Evolutionary conservation across 2,797 vertebrate genomes (phyloP), one percentile per base, ranked within the genome.

Genomic region (Loris lydekkerianus): DNA sequence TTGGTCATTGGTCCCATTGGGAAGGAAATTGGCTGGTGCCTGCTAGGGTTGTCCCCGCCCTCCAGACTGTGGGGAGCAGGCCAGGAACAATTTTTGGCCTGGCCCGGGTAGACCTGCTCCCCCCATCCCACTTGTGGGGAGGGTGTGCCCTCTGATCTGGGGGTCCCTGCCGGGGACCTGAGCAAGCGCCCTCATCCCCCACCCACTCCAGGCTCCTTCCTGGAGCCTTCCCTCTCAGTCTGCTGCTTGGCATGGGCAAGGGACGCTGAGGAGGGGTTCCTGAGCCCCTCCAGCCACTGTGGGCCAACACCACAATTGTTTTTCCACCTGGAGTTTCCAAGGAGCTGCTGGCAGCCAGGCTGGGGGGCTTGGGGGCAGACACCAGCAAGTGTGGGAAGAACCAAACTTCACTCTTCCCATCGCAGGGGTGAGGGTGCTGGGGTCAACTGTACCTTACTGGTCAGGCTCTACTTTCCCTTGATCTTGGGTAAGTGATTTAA

Each of bases 311-410:
- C 37, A 63, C 73, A 78, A 80, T 89, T 86, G 75, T 92, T 96
- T 97, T 96, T 95, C 92, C 65, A 83, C 96, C 92, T 69, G 76
- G 58, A 58, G 21, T 61, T 56, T 94, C 77, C 88, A 95, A 94
- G 77, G 40, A 78, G 60, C 43, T 49, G 46, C 77, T 87, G 81
- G 77, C 88, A 92, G 95, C 78, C 69, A 61, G 70, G 34, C 56
- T 9, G 61, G 69, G 80, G 21, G 18, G 1, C 65, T 31, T 21
- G 77, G 77, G 56, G 31, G 4, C 40, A 40, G 78, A 23, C 0
- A 0, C 29, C 53, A 49, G 89, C 0, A 1, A 77, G 49, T 1
- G 0, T 25, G 27, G 10, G 60, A 67, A 56, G 76, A 72, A 0
- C 43, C 14, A 11, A 5, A 27, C 43, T 14, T 40, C 17, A 15